Conservation (phyloP, 2,888 invertebrate species). For the Lypha dubia region DNA sequence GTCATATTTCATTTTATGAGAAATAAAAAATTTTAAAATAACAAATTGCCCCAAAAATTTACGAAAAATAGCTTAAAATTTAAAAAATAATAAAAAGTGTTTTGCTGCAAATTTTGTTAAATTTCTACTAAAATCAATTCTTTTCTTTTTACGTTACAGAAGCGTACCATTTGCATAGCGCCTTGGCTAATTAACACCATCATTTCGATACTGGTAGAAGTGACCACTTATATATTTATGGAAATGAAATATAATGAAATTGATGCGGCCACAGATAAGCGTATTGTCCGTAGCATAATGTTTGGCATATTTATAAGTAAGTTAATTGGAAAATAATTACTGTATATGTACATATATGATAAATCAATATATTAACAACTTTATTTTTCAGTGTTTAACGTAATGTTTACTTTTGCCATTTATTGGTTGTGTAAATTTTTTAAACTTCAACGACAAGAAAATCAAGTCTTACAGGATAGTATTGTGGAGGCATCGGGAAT, state of each 20-base stretch:
- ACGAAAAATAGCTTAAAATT: no score
- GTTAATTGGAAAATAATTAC: conserved; percentile 25
- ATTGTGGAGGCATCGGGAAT: conserved; percentile 80
- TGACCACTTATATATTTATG: conserved; percentile 78
- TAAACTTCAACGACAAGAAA: conserved; percentile 78
- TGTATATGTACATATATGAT: no score
- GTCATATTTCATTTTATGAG: no score
- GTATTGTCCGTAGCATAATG: conserved; percentile 79
- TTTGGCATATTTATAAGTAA: conserved; percentile 79
- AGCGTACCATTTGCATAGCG: conserved; percentile 80
- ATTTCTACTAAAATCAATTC: neutral
- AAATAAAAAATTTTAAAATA: no score
- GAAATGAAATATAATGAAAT: conserved; percentile 80
- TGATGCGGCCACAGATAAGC: conserved; percentile 79
- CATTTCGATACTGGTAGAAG: conserved; percentile 78
- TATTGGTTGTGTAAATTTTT: conserved; percentile 79
- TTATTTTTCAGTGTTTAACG: conserved; percentile 77
- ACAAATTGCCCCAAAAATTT: no score
- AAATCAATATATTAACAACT: neutral
- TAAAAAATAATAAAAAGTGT: no score
- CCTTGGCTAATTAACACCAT: conserved; percentile 80
- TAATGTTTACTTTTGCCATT: conserved; percentile 78
- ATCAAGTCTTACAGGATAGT: conserved; percentile 78
- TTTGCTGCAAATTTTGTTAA: neutral
- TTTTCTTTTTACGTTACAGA: conserved; percentile 70